These are phyloP conservation scores for Trissoscelio sp. DNA, from an alignment of 2,888 invertebrate genomes.

Conservation along the genomic window DNA sequence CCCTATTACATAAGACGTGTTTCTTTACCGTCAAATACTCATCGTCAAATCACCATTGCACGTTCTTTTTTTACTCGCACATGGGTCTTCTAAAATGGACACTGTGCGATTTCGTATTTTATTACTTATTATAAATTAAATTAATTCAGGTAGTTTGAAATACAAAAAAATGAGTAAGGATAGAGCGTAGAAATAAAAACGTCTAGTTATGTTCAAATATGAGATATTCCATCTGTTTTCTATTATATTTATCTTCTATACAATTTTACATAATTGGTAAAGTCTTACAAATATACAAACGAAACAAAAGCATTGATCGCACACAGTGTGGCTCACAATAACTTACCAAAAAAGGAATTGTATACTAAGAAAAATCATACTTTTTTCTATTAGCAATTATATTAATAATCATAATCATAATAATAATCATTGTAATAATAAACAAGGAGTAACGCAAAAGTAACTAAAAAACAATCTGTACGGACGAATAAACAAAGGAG, in stretches of 20 bases:
- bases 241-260: slow-evolving; percentile 44
- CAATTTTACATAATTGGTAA: slow-evolving; percentile 61
- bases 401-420: slow-evolving; percentile 5
- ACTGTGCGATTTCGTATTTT: slow-evolving; percentile 60
- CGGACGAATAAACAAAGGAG: too few species aligned
- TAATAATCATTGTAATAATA: slow-evolving; percentile 13
- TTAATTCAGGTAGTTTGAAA: too few species aligned
- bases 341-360: slow-evolving; percentile 32
- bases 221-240: slow-evolving; percentile 62
- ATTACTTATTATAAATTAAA: too few species aligned
- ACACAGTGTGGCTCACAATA: slow-evolving; percentile 28
- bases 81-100: slow-evolving; percentile 78
- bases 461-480: too few species aligned
- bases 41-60: slow-evolving; percentile 74
- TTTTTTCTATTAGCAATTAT: slow-evolving; percentile 9
- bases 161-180: too few species aligned
- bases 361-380: slow-evolving; percentile 34
- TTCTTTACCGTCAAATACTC: slow-evolving; percentile 72
- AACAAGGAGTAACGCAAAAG: slow-evolving; percentile 22
- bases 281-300: slow-evolving; percentile 54
- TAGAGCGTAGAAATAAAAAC: slow-evolving; percentile 41
- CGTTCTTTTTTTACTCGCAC: slow-evolving; percentile 72
- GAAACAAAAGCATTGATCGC: slow-evolving; percentile 46
- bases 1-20: slow-evolving; percentile 76
- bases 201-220: slow-evolving; percentile 31